Evolutionary conservation across 2,797 vertebrate species (phyloP), one percentile per base, ranked within the genome.

Genomic region (Tangara arthus): DNA sequence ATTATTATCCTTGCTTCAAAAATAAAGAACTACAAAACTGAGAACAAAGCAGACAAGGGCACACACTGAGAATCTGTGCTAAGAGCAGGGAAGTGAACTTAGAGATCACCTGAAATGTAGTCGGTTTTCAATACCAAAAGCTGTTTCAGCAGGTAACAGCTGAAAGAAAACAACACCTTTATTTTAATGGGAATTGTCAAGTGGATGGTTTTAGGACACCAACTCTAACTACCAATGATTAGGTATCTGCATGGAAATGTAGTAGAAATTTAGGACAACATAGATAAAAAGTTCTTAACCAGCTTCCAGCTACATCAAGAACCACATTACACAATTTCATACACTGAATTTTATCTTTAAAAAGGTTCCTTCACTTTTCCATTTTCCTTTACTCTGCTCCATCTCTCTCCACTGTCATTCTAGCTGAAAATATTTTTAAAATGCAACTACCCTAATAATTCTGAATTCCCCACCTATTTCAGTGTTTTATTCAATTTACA

Each of bases 171-270:
- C 1, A 20, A 34, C 42, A 28, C 22, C 24, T 83, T 83, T 86
- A 93, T 66, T 93, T 82, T 83, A 90, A 91, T 39, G 69, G 91
- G 47, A 30, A 49, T n/a, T 66, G 34, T 82, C 63, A 81, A 91
- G 34, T 35, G 65, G 61, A 63, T 41, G 64, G 66, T 90, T 93
- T 90, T 75, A 72, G 80, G 65, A 79, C 39, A 63, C 27, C 37
- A 83, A 6, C 55, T 61, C 35, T 59, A 81, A 37, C 52, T 44
- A 64, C 24, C 72, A 69, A 42, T 11, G 49, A 69, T 60, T 49
- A 79, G 37, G 57, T 27, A 76, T 26, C 34, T 68, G 28, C 61
- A 76, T 8, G 26, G 35, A 91, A 90, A 89, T 4, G 14, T 17
- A 56, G 19, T 2, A 79, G 80, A 76, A 91, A 88, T 59, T 88